These are phyloP conservation scores for Valencia hispanica DNA, from an alignment of 2,797 vertebrate genomes.

Conservation along the genomic window DNA sequence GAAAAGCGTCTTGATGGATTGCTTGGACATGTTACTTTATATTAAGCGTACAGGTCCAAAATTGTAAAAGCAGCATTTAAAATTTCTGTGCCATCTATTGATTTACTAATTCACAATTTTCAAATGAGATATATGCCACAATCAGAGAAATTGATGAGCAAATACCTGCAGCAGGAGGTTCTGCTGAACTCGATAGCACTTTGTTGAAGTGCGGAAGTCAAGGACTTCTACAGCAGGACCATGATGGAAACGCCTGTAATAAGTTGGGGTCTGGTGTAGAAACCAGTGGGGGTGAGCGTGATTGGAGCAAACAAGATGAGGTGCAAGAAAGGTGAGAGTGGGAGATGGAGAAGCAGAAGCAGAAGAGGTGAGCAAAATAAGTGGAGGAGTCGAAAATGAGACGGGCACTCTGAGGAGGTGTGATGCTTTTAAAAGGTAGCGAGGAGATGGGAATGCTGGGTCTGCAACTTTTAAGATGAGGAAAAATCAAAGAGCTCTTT, in stretches of 20 bases:
- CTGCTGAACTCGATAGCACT: constrained; percentile 18
- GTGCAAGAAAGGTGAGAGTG: constrained; percentile 26
- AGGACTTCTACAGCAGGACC: constrained; percentile 28
- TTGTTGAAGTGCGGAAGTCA: constrained; percentile 16
- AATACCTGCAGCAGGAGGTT: not conserved
- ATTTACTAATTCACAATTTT: constrained; percentile 3
- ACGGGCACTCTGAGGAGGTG: constrained; percentile 18
- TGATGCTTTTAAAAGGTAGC: constrained; percentile 31
- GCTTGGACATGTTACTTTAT: not conserved
- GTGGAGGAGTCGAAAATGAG: constrained; percentile 29
- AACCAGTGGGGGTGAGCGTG: constrained; percentile 34
- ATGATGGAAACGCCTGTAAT: constrained; percentile 14
- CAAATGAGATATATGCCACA: not conserved
- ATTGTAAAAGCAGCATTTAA: not conserved
- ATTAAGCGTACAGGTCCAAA: not conserved
- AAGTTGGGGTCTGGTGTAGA: constrained; percentile 18
- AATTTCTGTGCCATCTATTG: not conserved
- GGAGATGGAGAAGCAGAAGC: constrained; percentile 17
- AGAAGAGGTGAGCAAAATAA: constrained; percentile 26
- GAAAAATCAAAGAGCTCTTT: constrained; percentile 63
- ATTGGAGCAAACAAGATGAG: constrained; percentile 38
- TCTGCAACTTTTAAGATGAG: constrained; percentile 44
- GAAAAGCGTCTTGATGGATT: not conserved
- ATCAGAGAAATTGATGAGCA: constrained; percentile 4
- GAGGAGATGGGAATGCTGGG: not conserved